Evolutionary conservation across 37 sponge, comb jelly and placozoan species (phyloP).

Genomic region (Ianthella basta): DNA sequence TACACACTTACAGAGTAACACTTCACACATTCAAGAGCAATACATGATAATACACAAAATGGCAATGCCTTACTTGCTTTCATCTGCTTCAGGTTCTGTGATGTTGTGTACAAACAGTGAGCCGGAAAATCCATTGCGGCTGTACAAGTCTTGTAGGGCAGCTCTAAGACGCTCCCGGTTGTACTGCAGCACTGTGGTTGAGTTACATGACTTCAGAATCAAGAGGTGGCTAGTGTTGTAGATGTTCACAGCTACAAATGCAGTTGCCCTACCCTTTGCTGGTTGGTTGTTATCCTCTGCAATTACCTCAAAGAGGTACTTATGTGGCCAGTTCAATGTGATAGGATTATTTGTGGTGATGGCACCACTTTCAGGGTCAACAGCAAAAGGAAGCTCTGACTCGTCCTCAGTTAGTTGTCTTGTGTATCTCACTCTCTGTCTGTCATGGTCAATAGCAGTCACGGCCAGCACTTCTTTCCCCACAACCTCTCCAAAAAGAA

Average conservation of each 20-base stretch:
- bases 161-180: not conserved
- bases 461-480: not conserved
- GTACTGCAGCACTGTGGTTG: conserved; percentile 1
- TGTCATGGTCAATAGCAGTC: conserved; percentile 32
- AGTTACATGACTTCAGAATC: conserved; percentile 1
- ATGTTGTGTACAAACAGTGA: not conserved
- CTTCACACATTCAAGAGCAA: too few relatives aligned
- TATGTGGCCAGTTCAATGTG: not conserved
- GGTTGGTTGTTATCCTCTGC: conserved; percentile 66
- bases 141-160: not conserved
- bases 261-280: not conserved
- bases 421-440: conserved; percentile 31
- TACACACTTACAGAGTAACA: too few relatives aligned
- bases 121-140: not conserved
- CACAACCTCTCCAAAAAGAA: not conserved
- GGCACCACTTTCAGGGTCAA: not conserved
- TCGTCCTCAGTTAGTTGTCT: not conserved
- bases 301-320: conserved; percentile 28
- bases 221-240: conserved; percentile 42
- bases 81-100: not conserved
- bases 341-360: not conserved
- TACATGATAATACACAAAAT: too few relatives aligned
- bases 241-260: conserved; percentile 30
- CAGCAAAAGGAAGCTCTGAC: not conserved
- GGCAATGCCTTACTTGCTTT: not conserved